Percentiles rank a stretch among this genome's conserved stretches.
phyloP scores from a whole-genome alignment of 2,113 vertebrate genomes.

The Callorhinus ursinus region DNA sequence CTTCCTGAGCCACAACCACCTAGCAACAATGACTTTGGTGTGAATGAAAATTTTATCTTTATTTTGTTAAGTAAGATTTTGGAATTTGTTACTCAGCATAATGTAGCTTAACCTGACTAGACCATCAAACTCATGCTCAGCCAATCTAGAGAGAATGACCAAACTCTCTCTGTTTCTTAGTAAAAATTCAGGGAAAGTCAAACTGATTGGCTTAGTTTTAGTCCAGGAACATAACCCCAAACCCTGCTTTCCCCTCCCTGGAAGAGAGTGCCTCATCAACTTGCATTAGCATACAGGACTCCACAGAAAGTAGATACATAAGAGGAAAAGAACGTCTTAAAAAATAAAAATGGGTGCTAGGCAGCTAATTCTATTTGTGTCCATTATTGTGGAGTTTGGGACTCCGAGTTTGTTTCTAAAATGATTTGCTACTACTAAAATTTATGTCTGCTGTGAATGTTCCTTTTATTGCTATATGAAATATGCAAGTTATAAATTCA shows the following conservation, averaged over 20 bases:
- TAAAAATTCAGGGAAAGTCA: not conserved
- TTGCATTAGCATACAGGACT: not conserved
- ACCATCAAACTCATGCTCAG: not conserved
- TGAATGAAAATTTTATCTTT: not conserved
- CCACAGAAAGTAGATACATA: not conserved
- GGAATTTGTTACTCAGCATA: not conserved
- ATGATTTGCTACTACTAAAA: not conserved
- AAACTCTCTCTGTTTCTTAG: not conserved
- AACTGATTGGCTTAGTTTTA: not conserved
- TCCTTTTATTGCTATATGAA: not conserved
- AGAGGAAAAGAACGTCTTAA: not conserved
- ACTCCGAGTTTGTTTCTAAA: not conserved
- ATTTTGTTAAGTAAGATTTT: not conserved
- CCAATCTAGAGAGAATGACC: not conserved
- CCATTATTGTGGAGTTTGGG: not conserved
- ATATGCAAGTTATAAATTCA: not conserved
- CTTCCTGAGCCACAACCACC: not conserved
- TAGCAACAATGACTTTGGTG: not conserved
- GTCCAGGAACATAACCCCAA: fast-evolving
- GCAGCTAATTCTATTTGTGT: not conserved
- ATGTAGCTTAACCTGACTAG: not conserved
- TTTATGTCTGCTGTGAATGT: not conserved
- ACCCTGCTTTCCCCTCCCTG: not conserved
- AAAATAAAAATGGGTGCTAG: not conserved
- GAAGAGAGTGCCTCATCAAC: not conserved